phyloP scores from a whole-genome alignment of 1,140 invertebrate species.

The Temnothorax longispinosus region DNA sequence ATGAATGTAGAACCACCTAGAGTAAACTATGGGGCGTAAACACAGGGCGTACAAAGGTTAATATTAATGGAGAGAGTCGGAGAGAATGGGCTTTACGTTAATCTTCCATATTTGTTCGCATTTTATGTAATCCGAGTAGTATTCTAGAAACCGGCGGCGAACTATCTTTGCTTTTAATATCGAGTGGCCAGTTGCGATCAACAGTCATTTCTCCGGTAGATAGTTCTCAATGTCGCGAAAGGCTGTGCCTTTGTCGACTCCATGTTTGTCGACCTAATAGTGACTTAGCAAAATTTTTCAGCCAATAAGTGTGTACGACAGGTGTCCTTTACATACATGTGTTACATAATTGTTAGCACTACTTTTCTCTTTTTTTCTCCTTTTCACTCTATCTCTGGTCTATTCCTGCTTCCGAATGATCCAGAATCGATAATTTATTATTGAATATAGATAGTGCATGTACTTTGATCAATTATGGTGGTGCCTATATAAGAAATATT shows the following conservation, averaged over 20 bases:
- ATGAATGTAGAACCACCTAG: not conserved
- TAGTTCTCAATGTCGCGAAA: not conserved
- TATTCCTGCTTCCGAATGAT: not conserved
- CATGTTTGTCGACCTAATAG: not conserved
- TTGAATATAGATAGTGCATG: not conserved
- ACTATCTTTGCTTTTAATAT: conserved; percentile 10
- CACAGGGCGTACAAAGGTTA: not conserved
- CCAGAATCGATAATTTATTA: not conserved
- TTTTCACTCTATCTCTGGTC: not conserved
- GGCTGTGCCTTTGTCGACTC: not conserved
- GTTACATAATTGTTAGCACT: conserved; percentile 33
- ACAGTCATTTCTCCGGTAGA: not conserved
- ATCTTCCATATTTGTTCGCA: not conserved
- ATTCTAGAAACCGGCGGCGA: not conserved
- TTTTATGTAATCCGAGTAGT: conserved; percentile 27
- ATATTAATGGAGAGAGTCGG: not conserved
- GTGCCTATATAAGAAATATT: not conserved
- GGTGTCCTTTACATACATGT: conserved; percentile 42
- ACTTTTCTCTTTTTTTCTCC: not conserved
- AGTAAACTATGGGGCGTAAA: not conserved
- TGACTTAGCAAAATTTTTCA: not conserved
- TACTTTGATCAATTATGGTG: no score
- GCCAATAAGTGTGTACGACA: conserved; percentile 58
- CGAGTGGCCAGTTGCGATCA: not conserved
- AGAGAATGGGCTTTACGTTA: not conserved